Base-by-base conservation (phyloP, 2,113 vertebrate species). In the Eleginops maclovinus region DNA sequence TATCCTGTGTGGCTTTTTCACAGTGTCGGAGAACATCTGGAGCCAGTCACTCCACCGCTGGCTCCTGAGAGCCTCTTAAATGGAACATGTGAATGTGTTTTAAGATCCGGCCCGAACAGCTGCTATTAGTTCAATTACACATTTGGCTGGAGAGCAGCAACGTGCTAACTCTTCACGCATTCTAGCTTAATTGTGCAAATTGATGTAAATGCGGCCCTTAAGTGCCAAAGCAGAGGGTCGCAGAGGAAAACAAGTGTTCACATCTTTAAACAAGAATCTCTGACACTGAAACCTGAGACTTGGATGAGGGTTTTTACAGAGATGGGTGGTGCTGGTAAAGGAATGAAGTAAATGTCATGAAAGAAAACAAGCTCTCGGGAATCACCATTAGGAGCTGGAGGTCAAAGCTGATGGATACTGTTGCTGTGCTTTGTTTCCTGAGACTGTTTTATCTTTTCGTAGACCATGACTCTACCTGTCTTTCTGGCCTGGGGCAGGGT, bases 21-120 rank as follows among this genome's bases (percentile, higher is more conserved):
- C 47, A 61, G 55, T 72, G 55, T 49, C 2, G 15, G 70, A 64
- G 56, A 91, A 93, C 92, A 93, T 93, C 90, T 93, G 90, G 90
- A 91, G 67, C 78, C 89, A 77, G 88, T 91, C 90, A 89, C 87
- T 89, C 84, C 61, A n/a, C 76, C 54, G 26, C 72, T 84, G 83
- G 82, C 83, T 87, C 49, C 24, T 14, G 69, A 81, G 73, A 62
- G 61, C 86, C 66, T 81, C 64, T 79, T 75, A 90, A 91, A 90
- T 88, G 90, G 89, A 92, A 89, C 87, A 92, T 88, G 83, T 90
- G 89, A 93, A 84, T 71, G 83, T 81, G 88, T 84, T 82, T 82
- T 44, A 44, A 69, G 84, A 90, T 88, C 79, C 59, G 19, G 69
- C 83, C 74, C 21, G 19, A 89, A 83, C 89, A 93, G 92, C 91